Evolutionary conservation across 2,113 vertebrate species (phyloP).

Genomic region (Lophura nycthemera): DNA sequence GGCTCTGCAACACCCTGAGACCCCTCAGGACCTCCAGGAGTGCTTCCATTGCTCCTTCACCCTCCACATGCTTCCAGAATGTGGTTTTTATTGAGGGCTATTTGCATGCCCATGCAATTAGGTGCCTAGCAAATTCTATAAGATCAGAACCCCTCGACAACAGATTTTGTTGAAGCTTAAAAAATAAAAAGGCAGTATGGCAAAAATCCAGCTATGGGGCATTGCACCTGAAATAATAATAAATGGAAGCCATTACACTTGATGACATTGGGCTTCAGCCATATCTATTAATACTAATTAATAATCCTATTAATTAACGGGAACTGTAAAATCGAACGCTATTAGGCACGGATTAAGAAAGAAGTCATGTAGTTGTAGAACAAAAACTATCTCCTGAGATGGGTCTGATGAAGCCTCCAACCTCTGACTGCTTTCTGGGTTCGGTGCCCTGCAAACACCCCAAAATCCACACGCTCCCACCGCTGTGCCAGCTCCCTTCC

Average conservation of each 20-base stretch:
- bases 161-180: fast-evolving
- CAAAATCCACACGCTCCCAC: fast-evolving
- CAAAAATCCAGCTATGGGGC: background rate
- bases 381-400: background rate
- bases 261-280: background rate
- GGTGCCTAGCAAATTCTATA: background rate
- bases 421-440: fast-evolving
- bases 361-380: fast-evolving
- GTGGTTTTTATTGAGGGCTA: background rate
- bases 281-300: background rate
- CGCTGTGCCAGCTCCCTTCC: no score
- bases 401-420: background rate
- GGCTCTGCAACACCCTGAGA: background rate
- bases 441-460: background rate
- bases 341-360: background rate
- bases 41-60: background rate
- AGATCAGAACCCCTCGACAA: background rate
- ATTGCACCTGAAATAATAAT: background rate
- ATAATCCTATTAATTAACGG: background rate
- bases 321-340: fast-evolving
- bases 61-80: background rate
- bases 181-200: background rate
- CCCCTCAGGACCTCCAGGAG: background rate
- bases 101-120: fast-evolving
- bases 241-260: background rate